phyloP scores from a whole-genome alignment of 1,140 invertebrate genomes.

The Musca domestica region DNA sequence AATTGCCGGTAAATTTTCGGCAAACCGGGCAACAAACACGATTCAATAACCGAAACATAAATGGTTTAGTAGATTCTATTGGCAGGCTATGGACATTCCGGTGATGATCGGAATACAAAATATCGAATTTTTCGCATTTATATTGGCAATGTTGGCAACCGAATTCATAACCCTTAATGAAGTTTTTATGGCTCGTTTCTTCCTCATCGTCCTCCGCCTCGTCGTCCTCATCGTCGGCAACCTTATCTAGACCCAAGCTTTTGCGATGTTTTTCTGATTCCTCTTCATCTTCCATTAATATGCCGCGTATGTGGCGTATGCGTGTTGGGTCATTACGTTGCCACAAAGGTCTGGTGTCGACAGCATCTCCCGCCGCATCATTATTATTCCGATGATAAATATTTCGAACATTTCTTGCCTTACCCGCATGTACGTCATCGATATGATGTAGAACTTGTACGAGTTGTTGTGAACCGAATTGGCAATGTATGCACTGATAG shows the following conservation, averaged over 20 bases:
- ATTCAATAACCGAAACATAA: slow-evolving; percentile 20
- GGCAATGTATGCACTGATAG: slow-evolving; percentile 72
- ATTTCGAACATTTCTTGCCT: slow-evolving; percentile 5
- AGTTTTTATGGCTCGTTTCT: background rate
- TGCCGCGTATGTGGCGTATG: slow-evolving; percentile 60
- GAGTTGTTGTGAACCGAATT: slow-evolving; percentile 40
- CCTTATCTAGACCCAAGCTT: slow-evolving; percentile 14
- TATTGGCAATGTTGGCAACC: slow-evolving; percentile 22
- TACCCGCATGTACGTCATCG: slow-evolving; percentile 24
- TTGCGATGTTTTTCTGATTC: slow-evolving; percentile 25
- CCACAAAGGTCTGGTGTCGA: slow-evolving; percentile 55
- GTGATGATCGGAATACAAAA: slow-evolving; percentile 16
- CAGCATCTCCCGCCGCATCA: slow-evolving; percentile 27
- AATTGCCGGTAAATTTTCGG: slow-evolving; percentile 16
- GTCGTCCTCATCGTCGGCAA: slow-evolving; percentile 20
- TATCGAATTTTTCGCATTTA: background rate
- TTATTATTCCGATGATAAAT: slow-evolving; percentile 31
- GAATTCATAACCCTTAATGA: slow-evolving; percentile 2
- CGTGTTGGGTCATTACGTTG: slow-evolving; percentile 55
- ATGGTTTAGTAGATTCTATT: slow-evolving; percentile 9
- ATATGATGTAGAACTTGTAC: slow-evolving; percentile 54
- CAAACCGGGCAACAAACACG: slow-evolving; percentile 20
- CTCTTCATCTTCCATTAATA: slow-evolving; percentile 55
- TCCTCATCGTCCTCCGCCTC: slow-evolving; percentile 13
- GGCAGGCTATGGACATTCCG: background rate